phyloP scores from a whole-genome alignment of 2,113 vertebrate genomes.

The Oreochromis aureus region DNA sequence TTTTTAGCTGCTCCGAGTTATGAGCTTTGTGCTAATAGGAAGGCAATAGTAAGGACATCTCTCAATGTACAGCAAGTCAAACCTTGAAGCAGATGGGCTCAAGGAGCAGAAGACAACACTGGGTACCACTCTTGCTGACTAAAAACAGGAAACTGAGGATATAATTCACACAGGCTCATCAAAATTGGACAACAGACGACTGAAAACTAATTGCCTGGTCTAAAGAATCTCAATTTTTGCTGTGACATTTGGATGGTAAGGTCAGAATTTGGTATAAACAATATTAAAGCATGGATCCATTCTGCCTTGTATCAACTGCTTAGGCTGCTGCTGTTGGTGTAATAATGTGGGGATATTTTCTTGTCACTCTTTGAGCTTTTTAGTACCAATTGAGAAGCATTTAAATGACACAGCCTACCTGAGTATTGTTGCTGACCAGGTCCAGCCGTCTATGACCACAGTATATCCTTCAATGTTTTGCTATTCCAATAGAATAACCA shows the following conservation, averaged over 20 bases:
- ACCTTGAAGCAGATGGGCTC: background rate
- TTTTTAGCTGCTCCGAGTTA: rapidly evolving
- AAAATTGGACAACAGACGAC: background rate
- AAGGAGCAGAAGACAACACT: background rate
- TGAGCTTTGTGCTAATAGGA: background rate
- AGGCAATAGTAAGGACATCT: background rate
- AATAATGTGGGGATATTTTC: background rate
- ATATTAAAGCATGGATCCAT: background rate
- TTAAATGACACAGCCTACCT: too few relatives aligned
- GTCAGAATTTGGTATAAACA: background rate
- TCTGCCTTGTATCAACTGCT: background rate
- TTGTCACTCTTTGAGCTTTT: background rate
- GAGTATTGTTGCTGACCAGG: background rate
- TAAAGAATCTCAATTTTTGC: background rate
- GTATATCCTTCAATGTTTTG: background rate
- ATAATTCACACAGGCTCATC: background rate
- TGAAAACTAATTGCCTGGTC: background rate
- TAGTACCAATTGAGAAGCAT: too few relatives aligned
- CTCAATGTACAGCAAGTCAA: background rate
- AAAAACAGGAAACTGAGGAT: background rate
- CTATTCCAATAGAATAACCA: background rate
- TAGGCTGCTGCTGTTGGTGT: background rate
- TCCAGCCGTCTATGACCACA: background rate
- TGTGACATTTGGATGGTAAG: background rate
- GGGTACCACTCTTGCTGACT: background rate